Conservation (phyloP, 2,113 vertebrate species). For the Elephas maximus region DNA sequence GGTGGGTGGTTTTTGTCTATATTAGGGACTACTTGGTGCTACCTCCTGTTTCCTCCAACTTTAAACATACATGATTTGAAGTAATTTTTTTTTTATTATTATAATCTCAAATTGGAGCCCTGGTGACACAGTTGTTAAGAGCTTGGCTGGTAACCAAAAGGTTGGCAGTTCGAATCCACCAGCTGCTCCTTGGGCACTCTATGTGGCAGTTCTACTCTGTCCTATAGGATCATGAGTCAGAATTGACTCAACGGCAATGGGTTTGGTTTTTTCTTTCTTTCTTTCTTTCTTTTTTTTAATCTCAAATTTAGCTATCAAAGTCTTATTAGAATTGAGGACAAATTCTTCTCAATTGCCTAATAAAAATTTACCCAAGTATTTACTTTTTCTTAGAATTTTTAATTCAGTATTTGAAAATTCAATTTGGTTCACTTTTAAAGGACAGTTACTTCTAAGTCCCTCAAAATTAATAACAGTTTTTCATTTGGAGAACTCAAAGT, state of each 20-base stretch:
- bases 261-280: too few species aligned
- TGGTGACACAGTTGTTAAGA: too few species aligned
- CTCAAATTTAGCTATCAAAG: background rate
- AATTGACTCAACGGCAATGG: too few species aligned
- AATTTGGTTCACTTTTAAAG: background rate
- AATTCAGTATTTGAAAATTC: constrained; percentile 1
- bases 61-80: background rate
- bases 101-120: too few species aligned
- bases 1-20: background rate
- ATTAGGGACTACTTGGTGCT: background rate
- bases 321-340: background rate
- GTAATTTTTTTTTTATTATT: too few species aligned
- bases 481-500: background rate
- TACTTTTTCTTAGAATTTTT: background rate
- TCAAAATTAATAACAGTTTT: background rate
- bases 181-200: too few species aligned
- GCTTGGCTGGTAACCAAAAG: too few species aligned
- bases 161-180: too few species aligned
- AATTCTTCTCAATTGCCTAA: background rate
- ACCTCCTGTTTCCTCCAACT: background rate
- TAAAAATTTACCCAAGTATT: background rate
- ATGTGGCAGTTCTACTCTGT: too few species aligned
- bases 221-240: too few species aligned
- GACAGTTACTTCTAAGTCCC: background rate
- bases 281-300: background rate